Evolutionary conservation across 1,140 invertebrate species (phyloP).

Genomic region (Ceratosolen fusciceps): DNA sequence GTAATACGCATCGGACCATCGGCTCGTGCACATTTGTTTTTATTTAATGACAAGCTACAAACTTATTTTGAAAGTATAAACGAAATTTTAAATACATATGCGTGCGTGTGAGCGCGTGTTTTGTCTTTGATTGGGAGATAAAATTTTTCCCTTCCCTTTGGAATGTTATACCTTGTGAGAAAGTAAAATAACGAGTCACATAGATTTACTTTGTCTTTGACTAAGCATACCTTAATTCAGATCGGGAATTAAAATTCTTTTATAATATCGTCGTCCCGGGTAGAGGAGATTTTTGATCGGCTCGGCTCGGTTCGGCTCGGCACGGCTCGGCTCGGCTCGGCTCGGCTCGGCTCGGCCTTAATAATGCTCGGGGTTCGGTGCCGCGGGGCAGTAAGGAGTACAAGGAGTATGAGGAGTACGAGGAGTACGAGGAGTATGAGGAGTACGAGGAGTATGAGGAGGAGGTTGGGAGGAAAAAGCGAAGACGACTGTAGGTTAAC

Average conservation of each 20-base stretch:
- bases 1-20: neutral
- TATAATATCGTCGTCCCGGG: neutral
- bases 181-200: neutral
- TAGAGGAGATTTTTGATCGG: neutral
- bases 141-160: neutral
- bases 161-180: neutral
- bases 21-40: neutral
- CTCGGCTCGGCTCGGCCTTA: neutral
- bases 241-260: conserved; percentile 10
- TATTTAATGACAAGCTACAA: neutral
- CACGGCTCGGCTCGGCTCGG: neutral
- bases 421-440: too few relatives aligned
- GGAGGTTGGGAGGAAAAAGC: neutral
- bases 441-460: too few relatives aligned
- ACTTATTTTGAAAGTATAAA: neutral
- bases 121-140: neutral
- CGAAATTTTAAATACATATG: neutral
- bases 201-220: conserved; percentile 13
- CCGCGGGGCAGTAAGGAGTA: too few relatives aligned
- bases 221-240: conserved; percentile 2
- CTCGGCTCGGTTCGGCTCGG: neutral
- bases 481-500: neutral
- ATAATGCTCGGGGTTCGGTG: neutral
- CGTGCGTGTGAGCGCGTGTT: too few relatives aligned
- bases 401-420: too few relatives aligned